Evolutionary conservation across 1,140 invertebrate genomes (phyloP).

Genomic region (Drosophila dunni): DNA sequence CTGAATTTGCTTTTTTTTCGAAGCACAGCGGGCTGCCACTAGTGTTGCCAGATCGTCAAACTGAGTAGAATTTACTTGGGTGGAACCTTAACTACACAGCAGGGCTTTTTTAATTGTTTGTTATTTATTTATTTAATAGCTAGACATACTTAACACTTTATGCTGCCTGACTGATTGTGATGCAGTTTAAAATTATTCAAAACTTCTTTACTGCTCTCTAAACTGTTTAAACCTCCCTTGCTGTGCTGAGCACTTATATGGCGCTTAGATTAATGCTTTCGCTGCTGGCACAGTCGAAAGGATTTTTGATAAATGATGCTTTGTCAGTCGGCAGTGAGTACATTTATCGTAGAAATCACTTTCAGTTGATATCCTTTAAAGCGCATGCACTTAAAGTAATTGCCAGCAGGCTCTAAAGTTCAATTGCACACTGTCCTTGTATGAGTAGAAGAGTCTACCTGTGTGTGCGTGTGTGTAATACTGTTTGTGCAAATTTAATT

Average conservation of each 20-base stretch:
- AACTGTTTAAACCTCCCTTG: slow-evolving; percentile 8
- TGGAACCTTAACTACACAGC: no score
- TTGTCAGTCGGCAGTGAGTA: slow-evolving; percentile 44
- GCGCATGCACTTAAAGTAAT: slow-evolving; percentile 52
- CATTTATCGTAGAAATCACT: slow-evolving; percentile 34
- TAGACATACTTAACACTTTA: no score
- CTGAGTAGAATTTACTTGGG: background rate
- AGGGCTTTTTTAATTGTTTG: no score
- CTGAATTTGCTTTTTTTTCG: no score
- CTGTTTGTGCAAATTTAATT: slow-evolving; percentile 47
- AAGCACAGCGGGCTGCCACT: slow-evolving; percentile 7
- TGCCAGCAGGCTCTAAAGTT: slow-evolving; percentile 39
- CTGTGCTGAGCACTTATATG: slow-evolving; percentile 38
- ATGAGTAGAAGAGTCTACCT: background rate
- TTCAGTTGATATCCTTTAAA: slow-evolving; percentile 41
- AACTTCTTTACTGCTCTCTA: no score
- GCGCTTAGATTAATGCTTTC: slow-evolving; percentile 71
- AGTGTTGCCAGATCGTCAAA: background rate
- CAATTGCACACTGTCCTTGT: slow-evolving; percentile 25
- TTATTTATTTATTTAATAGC: no score
- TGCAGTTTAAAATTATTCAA: no score
- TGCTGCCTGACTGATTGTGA: no score
- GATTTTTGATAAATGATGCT: slow-evolving; percentile 80
- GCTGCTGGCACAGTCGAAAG: slow-evolving; percentile 66
- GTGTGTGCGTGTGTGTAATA: slow-evolving; percentile 15